These are phyloP conservation scores for Fragum sueziense DNA, from an alignment of 2,888 invertebrate species.

Conservation along the genomic window DNA sequence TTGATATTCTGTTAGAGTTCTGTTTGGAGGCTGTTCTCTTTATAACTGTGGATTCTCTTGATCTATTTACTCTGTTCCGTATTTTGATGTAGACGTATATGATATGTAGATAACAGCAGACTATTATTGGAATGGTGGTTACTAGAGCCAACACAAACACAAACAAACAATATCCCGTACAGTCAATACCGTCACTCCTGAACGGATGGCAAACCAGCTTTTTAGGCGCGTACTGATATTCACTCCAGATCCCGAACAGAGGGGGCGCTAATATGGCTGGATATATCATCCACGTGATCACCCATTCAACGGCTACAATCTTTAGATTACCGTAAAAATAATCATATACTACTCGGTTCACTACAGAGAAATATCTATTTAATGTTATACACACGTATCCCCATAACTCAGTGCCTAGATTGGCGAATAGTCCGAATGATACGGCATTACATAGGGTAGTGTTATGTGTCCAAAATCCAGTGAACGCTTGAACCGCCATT, in stretches of 20 bases:
- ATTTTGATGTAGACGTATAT: slow-evolving; percentile 40
- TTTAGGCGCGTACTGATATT: slow-evolving; percentile 55
- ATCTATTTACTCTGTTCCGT: background rate
- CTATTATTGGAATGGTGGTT: slow-evolving; percentile 52
- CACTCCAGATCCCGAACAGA: slow-evolving; percentile 60
- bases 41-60: background rate
- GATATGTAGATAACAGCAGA: slow-evolving; percentile 57
- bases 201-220: slow-evolving; percentile 66
- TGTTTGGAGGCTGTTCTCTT: background rate
- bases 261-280: slow-evolving; percentile 62
- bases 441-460: slow-evolving; percentile 45
- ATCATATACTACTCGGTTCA: slow-evolving; percentile 47
- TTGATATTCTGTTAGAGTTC: slow-evolving; percentile 6
- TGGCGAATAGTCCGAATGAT: slow-evolving; percentile 60
- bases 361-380: slow-evolving; percentile 65
- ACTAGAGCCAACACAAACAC: slow-evolving; percentile 49
- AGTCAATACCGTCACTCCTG: slow-evolving; percentile 30
- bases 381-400: slow-evolving; percentile 63
- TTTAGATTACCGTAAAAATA: slow-evolving; percentile 44
- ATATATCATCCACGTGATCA: slow-evolving; percentile 62
- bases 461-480: slow-evolving; percentile 42
- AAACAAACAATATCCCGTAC: slow-evolving; percentile 54
- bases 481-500: slow-evolving; percentile 57
- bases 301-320: slow-evolving; percentile 50
- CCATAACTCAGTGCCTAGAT: slow-evolving; percentile 61